Conservation (phyloP, 1,140 invertebrate species). For the Kradibia gibbosae region DNA sequence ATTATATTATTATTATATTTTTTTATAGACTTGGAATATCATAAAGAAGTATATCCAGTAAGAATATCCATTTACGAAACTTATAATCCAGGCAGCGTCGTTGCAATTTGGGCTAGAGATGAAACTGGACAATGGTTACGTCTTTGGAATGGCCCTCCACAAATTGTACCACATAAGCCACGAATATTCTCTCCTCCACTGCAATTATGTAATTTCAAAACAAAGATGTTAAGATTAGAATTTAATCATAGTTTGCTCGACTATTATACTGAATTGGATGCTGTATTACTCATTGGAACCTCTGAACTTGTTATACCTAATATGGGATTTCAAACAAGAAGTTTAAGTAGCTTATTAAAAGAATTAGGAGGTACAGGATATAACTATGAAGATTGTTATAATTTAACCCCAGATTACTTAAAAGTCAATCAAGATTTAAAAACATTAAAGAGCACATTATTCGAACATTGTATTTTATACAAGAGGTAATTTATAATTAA, state of each 20-base stretch:
- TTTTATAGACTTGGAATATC: conserved; percentile 81
- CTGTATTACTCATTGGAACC: conserved; percentile 81
- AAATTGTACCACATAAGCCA: conserved; percentile 76
- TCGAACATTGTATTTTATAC: conserved; percentile 65
- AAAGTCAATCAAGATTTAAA: conserved; percentile 63
- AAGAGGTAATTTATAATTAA: conserved; percentile 60
- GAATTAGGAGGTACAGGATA: conserved; percentile 56
- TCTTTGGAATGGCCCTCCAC: conserved; percentile 83
- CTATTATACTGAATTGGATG: conserved; percentile 93
- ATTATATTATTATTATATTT: conserved; percentile 33
- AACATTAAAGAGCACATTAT: conserved; percentile 61
- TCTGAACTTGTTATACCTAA: conserved; percentile 65
- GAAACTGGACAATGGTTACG: conserved; percentile 78
- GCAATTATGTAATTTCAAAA: conserved; percentile 67
- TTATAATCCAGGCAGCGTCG: conserved; percentile 90
- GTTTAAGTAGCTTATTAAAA: conserved; percentile 62
- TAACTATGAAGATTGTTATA: conserved; percentile 61
- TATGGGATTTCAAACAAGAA: conserved; percentile 58
- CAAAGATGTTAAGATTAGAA: conserved; percentile 77
- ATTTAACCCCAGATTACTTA: conserved; percentile 67
- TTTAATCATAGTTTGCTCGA: conserved; percentile 86
- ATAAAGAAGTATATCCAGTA: conserved; percentile 82
- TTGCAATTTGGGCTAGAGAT: conserved; percentile 84
- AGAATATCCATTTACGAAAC: conserved; percentile 89
- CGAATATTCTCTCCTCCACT: conserved; percentile 85